These are phyloP conservation scores for Rhopalosiphum nymphaeae DNA, from an alignment of 2,888 invertebrate species.

Conservation along the genomic window DNA sequence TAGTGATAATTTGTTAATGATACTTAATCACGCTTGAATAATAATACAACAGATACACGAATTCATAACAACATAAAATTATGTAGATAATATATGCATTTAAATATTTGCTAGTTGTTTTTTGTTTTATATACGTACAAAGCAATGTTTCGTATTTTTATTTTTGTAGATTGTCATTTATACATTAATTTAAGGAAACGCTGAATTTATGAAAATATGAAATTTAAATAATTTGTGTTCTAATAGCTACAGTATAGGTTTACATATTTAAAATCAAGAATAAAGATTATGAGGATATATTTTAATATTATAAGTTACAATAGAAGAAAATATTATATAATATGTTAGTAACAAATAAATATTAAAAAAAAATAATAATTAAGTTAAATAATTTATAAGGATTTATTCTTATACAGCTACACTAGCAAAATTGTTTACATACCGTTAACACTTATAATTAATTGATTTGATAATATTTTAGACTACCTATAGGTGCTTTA, in stretches of 20 bases:
- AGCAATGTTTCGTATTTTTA: background rate
- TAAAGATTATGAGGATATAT: background rate
- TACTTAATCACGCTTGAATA: background rate
- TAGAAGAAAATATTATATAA: background rate
- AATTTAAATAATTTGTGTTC: background rate
- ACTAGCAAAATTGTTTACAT: background rate
- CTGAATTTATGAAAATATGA: background rate
- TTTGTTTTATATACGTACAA: background rate
- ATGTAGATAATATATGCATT: background rate
- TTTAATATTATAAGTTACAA: background rate
- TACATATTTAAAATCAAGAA: background rate
- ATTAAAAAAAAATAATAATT: background rate
- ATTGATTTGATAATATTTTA: background rate
- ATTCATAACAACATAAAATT: background rate
- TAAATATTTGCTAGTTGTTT: background rate
- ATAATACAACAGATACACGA: background rate
- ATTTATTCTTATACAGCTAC: background rate
- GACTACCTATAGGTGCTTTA: background rate
- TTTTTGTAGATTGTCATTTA: background rate
- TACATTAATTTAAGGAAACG: background rate
- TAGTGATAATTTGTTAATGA: background rate
- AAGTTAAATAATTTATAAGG: background rate
- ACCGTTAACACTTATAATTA: background rate
- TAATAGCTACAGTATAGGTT: background rate
- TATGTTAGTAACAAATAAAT: background rate